Base-by-base conservation (phyloP, 2,888 invertebrate genomes). In the Metopia argyrocephala region DNA sequence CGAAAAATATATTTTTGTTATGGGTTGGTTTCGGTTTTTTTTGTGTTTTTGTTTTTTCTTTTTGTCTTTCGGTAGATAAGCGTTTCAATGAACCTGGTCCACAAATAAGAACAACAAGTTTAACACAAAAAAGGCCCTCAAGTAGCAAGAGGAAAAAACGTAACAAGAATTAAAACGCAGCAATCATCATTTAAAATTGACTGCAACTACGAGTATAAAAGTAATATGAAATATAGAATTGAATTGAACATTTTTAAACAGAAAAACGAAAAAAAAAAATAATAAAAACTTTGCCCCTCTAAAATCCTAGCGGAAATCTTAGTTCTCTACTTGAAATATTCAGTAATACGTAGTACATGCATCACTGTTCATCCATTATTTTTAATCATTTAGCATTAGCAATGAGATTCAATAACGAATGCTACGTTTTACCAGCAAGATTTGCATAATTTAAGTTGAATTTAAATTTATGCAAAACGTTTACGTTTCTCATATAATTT, bases 391-490 rank as follows among this genome's bases (percentile, higher is more conserved):
- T n/a, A n/a, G n/a, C n/a, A n/a, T n/a, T n/a, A n/a, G n/a, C n/a
- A n/a, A n/a, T n/a, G n/a, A n/a, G n/a, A n/a, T n/a, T n/a, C n/a
- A n/a, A n/a, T n/a, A n/a, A n/a, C n/a, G n/a, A n/a, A n/a, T n/a
- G n/a, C n/a, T n/a, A n/a, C n/a, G n/a, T n/a, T n/a, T n/a, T n/a
- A n/a, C n/a, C n/a, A n/a, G n/a, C n/a, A n/a, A n/a, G n/a, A n/a
- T n/a, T n/a, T n/a, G 66, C 66, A 71, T 76, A 56, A 59, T 76
- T 79, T 61, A 69, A 68, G 71, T 71, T 61, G 38, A 71, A 68
- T 76, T 76, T 68, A 79, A 79, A 79, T 79, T 79, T 79, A 79
- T 79, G 79, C 76, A 79, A 79, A 79, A 76, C 66, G 76, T 68
- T 79, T 79, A 76, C 56, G 23, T 56, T 71, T n/a, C n/a, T n/a